Base-by-base conservation (phyloP, 1,140 invertebrate genomes). In the Drosophila tsacasi region DNA sequence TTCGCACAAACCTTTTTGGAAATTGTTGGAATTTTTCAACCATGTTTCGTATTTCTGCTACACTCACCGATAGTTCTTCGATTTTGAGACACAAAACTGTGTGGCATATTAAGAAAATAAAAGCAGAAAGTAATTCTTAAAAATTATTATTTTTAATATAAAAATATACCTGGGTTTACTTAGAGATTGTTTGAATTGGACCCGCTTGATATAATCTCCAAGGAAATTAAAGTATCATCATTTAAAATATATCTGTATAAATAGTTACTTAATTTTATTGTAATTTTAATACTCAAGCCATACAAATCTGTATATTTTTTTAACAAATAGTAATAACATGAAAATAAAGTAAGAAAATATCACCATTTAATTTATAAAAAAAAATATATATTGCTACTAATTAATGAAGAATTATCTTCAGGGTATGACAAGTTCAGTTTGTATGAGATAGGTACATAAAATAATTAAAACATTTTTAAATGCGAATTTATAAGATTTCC, bases 1-100 rank as follows among this genome's bases (percentile, higher is more conserved):
- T 49, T 55, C 17, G 7, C 68, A 61, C 71, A 74, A 74, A 61
- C 71, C 71, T 74, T 61, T 73, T 74, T 73, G 68, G 71, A 61
- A 74, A 74, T 74, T 74, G 68, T 74, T 74, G 71, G 50, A 74
- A 74, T 74, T 73, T 74, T 74, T 74, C 71, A 74, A 73, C 71
- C 68, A 73, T 74, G 71, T 73, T 74, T 74, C 54, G 71, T 52
- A 74, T 74, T 55, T 46, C 32, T 23, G 21, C 2, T 71, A 71
- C 67, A 71, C 67, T 71, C 2, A 10, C 27, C 21, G 23, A 52
- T 27, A 39, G 19, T 2, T 61, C 0, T 35, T 12, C 8, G 27
- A 47, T 37, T 37, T 47, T 8, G 10, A 1, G 2, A 25, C 3
- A 9, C 6, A 25, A 32, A 9, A 15, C 2, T 32, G 27, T 30